phyloP scores from a whole-genome alignment of 2,113 vertebrate species.

The Tachysurus fulvidraco region DNA sequence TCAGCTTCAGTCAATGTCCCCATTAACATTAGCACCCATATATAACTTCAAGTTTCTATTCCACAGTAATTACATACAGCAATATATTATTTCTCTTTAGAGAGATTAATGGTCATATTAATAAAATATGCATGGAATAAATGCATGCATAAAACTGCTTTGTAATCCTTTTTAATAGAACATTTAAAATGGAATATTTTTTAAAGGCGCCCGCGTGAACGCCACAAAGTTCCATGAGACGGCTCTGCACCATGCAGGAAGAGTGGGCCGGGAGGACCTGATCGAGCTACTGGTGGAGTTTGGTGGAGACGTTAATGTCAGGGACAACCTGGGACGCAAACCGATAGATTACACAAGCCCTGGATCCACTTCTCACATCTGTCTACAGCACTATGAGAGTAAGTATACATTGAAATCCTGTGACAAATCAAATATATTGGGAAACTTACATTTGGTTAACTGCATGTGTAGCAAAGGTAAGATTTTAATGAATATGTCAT shows the following conservation, averaged over 20 bases:
- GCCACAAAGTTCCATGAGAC: constrained; percentile 87
- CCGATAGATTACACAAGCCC: constrained; percentile 78
- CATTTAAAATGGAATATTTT: neutral
- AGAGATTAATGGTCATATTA: neutral
- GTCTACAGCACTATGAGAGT: constrained; percentile 83
- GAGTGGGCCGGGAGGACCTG: constrained; percentile 75
- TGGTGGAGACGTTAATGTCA: constrained; percentile 80
- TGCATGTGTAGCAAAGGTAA: neutral
- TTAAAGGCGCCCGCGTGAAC: constrained; percentile 85
- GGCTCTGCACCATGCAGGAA: constrained; percentile 84
- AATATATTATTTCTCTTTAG: neutral
- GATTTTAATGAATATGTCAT: neutral
- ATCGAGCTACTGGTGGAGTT: constrained; percentile 86
- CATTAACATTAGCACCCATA: too few species aligned
- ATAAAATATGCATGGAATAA: neutral
- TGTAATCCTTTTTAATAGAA: neutral
- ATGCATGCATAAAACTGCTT: neutral
- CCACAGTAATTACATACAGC: too few species aligned
- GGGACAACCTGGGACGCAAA: constrained; percentile 80
- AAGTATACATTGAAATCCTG: constrained; percentile 43
- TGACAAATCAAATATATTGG: neutral
- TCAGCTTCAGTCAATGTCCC: too few species aligned
- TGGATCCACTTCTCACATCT: constrained; percentile 69
- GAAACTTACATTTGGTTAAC: neutral
- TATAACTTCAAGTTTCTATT: too few species aligned